These are phyloP conservation scores for Morpho achilles DNA, from an alignment of 2,888 invertebrate genomes.

Conservation along the genomic window DNA sequence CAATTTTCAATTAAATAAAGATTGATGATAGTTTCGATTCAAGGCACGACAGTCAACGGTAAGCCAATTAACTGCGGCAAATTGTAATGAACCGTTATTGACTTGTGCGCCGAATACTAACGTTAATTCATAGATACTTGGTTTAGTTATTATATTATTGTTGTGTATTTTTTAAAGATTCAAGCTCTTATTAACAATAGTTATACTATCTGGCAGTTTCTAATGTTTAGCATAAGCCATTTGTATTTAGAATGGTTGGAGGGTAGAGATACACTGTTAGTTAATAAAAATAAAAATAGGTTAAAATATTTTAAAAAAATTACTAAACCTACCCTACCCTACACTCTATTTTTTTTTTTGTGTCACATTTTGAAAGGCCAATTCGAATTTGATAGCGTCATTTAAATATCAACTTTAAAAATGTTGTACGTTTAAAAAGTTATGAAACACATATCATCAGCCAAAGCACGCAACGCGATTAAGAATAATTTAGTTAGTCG, in stretches of 20 bases:
- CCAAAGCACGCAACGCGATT: conserved; percentile 30
- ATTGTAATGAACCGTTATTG: conserved; percentile 72
- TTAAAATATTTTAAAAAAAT: no score
- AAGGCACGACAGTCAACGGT: conserved; percentile 61
- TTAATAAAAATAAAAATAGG: no score
- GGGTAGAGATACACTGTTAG: no score
- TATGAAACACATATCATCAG: conserved; percentile 13
- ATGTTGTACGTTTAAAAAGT: conserved; percentile 1
- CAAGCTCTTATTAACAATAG: no score
- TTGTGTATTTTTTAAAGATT: no score
- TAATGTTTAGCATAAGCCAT: no score
- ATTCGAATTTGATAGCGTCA: not conserved
- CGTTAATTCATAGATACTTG: not conserved
- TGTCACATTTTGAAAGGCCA: not conserved
- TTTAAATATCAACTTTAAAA: not conserved
- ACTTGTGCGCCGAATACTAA: conserved; percentile 54
- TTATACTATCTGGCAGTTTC: no score
- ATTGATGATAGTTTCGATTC: conserved; percentile 54
- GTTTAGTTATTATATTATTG: no score
- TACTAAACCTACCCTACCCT: no score
- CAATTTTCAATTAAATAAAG: conserved; percentile 24
- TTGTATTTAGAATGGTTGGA: no score
- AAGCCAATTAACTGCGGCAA: conserved; percentile 65
- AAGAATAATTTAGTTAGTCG: conserved; percentile 60
- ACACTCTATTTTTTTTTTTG: no score